Conservation (phyloP, 2,888 invertebrate species). For the Reticulitermes lucifugus region DNA sequence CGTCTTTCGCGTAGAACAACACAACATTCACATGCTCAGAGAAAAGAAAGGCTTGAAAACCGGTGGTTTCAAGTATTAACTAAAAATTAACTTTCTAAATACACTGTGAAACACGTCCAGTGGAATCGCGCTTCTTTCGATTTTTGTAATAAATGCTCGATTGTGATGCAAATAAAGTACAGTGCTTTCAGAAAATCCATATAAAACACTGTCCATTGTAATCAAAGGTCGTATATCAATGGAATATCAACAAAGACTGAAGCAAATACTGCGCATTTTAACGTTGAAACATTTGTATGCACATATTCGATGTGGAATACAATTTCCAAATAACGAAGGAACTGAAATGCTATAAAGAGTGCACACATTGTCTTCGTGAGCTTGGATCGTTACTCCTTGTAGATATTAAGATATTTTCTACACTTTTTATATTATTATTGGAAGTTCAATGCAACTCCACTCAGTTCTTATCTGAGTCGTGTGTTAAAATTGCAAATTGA, state of each 20-base stretch:
- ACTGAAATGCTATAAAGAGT: neutral
- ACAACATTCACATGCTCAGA: no score
- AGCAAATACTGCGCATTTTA: neutral
- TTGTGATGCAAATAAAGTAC: no score
- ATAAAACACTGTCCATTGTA: neutral
- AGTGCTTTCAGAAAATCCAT: conserved; percentile 11
- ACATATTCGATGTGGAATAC: neutral
- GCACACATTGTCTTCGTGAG: neutral
- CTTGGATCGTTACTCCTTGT: neutral
- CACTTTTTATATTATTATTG: neutral
- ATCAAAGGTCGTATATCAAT: neutral
- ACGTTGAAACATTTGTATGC: neutral
- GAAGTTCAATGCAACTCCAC: neutral
- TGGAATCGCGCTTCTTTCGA: no score
- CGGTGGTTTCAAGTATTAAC: no score
- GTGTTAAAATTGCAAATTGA: neutral
- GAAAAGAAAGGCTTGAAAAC: no score
- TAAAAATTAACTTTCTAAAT: no score
- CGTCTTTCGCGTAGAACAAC: no score
- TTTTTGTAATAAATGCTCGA: no score
- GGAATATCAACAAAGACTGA: neutral
- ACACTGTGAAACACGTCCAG: no score
- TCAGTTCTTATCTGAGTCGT: neutral
- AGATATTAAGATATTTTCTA: neutral
- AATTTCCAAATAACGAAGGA: neutral